These are phyloP conservation scores for Eupeodes luniger DNA, from an alignment of 2,888 invertebrate species.

Conservation along the genomic window DNA sequence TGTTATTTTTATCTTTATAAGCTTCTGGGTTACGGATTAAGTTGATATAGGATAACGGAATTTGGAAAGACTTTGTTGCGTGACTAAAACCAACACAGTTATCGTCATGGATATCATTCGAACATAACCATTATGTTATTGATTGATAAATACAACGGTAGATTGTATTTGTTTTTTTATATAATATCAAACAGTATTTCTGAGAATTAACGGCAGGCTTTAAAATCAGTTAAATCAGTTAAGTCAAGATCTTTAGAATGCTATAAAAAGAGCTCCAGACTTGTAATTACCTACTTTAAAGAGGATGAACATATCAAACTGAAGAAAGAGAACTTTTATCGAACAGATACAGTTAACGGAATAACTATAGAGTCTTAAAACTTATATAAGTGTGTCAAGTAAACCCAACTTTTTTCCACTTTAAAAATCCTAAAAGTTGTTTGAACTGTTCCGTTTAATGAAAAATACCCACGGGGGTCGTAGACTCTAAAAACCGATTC, in stretches of 20 bases:
- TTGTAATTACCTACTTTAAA: conserved; percentile 20
- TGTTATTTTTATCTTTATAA: conserved; percentile 7
- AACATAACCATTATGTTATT: conserved; percentile 48
- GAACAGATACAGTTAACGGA: no score
- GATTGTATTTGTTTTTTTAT: background rate
- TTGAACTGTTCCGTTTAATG: no score
- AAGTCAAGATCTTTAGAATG: background rate
- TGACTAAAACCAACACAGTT: conserved; percentile 19
- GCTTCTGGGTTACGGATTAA: conserved; percentile 72
- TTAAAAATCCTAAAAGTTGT: no score
- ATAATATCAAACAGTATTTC: background rate
- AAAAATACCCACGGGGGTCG: no score
- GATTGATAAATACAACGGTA: conserved; percentile 25
- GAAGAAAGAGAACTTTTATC: background rate
- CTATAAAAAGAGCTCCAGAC: conserved; percentile 6
- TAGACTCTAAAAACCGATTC: no score
- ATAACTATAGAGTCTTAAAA: no score
- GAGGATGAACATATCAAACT: background rate
- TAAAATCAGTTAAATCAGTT: background rate
- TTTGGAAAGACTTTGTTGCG: conserved; percentile 28
- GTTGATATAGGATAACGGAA: conserved; percentile 56
- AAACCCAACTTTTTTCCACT: no score
- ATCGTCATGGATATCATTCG: conserved; percentile 61
- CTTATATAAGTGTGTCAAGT: no score
- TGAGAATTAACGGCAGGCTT: background rate